Evolutionary conservation across 2,113 vertebrate species (phyloP).

Genomic region (Anseranas semipalmata): DNA sequence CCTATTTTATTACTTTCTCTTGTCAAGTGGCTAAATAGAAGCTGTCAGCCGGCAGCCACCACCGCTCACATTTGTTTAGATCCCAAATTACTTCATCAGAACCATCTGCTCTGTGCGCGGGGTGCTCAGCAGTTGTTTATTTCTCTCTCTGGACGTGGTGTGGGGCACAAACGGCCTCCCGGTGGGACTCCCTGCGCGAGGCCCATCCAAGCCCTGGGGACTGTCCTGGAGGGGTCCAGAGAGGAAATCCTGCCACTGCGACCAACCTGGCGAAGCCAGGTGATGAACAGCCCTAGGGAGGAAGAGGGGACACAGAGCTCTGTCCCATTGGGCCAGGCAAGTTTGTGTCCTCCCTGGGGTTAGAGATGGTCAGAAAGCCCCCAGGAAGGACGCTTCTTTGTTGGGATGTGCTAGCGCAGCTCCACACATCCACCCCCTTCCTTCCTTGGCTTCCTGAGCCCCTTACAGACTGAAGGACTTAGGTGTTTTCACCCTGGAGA

Average conservation of each 20-base stretch:
- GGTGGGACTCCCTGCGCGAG: rapidly evolving
- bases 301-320: background rate
- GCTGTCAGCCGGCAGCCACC: slow-evolving; percentile 51
- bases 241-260: background rate
- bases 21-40: slow-evolving; percentile 61
- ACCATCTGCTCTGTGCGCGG: slow-evolving; percentile 48
- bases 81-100: slow-evolving; percentile 66
- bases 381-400: rapidly evolving
- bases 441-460: background rate
- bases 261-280: background rate
- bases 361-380: background rate
- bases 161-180: background rate
- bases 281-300: background rate
- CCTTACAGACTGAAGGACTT: background rate
- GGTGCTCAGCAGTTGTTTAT: background rate
- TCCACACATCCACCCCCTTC: background rate
- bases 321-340: background rate
- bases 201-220: background rate
- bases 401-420: background rate
- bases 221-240: background rate
- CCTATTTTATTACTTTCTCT: slow-evolving; percentile 92
- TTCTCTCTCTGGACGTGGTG: background rate
- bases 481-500: background rate
- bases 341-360: background rate
- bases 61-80: slow-evolving; percentile 32